These are phyloP conservation scores for Theonella swinhoei DNA, from an alignment of 37 sponge, comb jelly and placozoan species.

Conservation along the genomic window DNA sequence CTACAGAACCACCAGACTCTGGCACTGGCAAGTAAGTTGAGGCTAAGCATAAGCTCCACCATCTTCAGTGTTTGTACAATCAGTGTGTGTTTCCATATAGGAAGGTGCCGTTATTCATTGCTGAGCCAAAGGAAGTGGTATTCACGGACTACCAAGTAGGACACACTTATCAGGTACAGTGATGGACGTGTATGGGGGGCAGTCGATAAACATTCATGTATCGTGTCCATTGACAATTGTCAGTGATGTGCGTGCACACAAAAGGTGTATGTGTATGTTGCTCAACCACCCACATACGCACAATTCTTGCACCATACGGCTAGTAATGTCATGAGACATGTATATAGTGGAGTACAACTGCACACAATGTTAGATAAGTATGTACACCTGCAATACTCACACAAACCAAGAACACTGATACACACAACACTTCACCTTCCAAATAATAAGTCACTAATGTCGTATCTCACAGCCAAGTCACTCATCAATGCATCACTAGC, in stretches of 20 bases:
- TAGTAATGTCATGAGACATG: background rate
- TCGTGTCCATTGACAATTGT: background rate
- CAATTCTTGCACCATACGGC: background rate
- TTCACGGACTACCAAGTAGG: slow-evolving; percentile 63
- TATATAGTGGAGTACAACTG: background rate
- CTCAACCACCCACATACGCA: background rate
- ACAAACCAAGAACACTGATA: background rate
- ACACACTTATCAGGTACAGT: slow-evolving; percentile 62
- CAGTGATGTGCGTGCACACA: background rate
- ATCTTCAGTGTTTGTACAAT: too few species aligned
- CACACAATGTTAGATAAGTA: too few species aligned
- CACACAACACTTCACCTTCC: too few species aligned
- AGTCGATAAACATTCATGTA: background rate
- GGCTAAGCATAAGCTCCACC: too few species aligned
- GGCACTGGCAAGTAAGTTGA: too few species aligned
- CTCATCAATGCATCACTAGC: background rate
- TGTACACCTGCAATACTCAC: background rate
- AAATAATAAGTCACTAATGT: background rate
- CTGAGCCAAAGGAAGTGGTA: slow-evolving; percentile 67
- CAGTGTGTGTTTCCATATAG: background rate
- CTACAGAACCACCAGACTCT: background rate
- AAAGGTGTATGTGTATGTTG: background rate
- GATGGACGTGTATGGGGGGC: background rate
- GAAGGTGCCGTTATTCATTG: slow-evolving; percentile 22
- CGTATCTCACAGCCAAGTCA: background rate